Evolutionary conservation across 2,113 vertebrate genomes (phyloP).

Genomic region (Sphyrna mokarran): DNA sequence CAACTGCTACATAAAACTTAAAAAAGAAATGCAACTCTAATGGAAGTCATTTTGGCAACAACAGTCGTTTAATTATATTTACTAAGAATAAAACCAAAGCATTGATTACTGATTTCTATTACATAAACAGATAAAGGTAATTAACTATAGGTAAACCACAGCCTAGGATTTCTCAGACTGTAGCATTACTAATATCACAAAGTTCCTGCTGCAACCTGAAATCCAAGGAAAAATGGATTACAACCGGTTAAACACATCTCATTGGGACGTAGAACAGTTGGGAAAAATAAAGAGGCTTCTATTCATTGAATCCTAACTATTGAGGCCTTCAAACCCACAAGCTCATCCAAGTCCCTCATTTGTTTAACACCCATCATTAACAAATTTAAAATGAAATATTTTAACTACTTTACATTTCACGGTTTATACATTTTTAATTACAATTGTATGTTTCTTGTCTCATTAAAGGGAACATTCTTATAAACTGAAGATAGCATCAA

Average conservation of each 20-base stretch:
- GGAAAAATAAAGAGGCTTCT: neutral
- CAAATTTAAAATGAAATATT: neutral
- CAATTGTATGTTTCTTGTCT: neutral
- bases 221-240: neutral
- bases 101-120: neutral
- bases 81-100: neutral
- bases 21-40: neutral
- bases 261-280: neutral
- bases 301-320: neutral
- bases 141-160: neutral
- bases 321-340: neutral
- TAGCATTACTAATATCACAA: neutral
- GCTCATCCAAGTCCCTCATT: neutral
- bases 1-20: neutral
- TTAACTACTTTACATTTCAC: neutral
- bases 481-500: neutral
- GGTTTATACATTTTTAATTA: neutral
- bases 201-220: neutral
- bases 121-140: neutral
- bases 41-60: neutral
- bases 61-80: neutral
- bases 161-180: neutral
- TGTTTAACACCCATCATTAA: neutral
- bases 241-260: neutral
- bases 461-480: neutral